Conservation (phyloP, 2,113 vertebrate species). For the Sarotherodon lohbergeri region DNA sequence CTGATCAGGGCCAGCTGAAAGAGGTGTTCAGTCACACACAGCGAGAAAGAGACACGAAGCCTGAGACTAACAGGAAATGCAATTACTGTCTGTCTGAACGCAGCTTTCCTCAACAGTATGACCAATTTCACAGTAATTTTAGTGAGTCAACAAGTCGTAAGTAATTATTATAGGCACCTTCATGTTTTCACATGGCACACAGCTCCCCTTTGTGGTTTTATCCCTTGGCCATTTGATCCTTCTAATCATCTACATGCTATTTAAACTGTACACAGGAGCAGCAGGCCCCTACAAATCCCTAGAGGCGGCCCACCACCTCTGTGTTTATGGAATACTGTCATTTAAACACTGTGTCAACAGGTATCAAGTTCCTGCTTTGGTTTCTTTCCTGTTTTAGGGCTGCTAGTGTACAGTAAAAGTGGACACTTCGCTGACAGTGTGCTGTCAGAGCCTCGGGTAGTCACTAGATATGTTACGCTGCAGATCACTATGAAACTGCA, state of each 20-base stretch:
- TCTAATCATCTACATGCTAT: conserved; percentile 61
- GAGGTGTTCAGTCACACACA: conserved; percentile 3
- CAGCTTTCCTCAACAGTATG: conserved; percentile 48
- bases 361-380: conserved; percentile 50
- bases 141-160: conserved; percentile 65
- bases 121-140: conserved; percentile 71
- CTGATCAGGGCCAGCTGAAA: conserved; percentile 5
- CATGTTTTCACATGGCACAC: conserved; percentile 50
- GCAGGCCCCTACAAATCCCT: conserved; percentile 36
- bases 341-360: conserved; percentile 60
- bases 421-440: conserved; percentile 18
- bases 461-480: background rate
- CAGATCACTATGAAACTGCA: background rate
- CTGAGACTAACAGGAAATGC: conserved; percentile 67
- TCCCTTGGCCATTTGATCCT: conserved; percentile 59
- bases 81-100: conserved; percentile 66
- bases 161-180: conserved; percentile 68
- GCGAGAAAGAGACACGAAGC: background rate
- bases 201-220: conserved; percentile 61
- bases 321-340: conserved; percentile 62
- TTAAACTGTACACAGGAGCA: conserved; percentile 61
- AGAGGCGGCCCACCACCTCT: conserved; percentile 39
- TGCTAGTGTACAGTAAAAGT: background rate
- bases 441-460: conserved; percentile 15
- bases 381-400: conserved; percentile 29